Percentiles rank a stretch among this genome's conserved stretches.
Evolutionary conservation across 37 sponge, comb jelly and placozoan species (phyloP).

Genomic region (Aplysina aerophoba): DNA sequence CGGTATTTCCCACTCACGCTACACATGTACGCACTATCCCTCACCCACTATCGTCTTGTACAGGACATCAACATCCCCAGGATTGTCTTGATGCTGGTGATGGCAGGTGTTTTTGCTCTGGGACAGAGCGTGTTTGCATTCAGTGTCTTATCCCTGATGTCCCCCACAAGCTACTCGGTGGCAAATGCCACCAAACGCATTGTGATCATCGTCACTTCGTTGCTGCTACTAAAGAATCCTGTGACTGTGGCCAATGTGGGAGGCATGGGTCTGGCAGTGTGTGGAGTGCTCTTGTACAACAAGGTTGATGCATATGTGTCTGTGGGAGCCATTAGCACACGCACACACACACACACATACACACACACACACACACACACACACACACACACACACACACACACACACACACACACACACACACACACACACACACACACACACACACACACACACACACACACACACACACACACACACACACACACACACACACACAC

Average conservation of each 20-base stretch:
- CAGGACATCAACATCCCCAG: background rate
- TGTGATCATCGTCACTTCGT: constrained; percentile 66
- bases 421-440: constrained; percentile 16
- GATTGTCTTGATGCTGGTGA: background rate
- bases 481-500: constrained; percentile 27
- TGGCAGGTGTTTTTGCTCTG: constrained; percentile 9
- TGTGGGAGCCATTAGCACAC: too few species aligned
- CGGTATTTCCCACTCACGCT: too few species aligned
- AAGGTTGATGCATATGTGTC: constrained; percentile 49
- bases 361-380: background rate
- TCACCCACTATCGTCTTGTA: too few species aligned
- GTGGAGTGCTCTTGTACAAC: constrained; percentile 82
- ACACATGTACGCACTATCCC: constrained; percentile 19
- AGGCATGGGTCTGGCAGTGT: constrained; percentile 82
- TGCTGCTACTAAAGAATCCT: constrained; percentile 75
- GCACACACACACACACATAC: background rate
- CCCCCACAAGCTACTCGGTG: constrained; percentile 86
- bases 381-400: too few species aligned
- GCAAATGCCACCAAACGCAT: constrained; percentile 88
- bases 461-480: constrained; percentile 24
- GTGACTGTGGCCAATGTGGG: constrained; percentile 66
- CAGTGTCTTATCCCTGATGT: constrained; percentile 69
- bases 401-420: too few species aligned
- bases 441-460: constrained; percentile 24
- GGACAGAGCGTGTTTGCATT: constrained; percentile 83